Evolutionary conservation across 2,113 vertebrate species (phyloP), one percentile per base, ranked within the genome.

Genomic region (Pseudorhombus dupliciocellatus): DNA sequence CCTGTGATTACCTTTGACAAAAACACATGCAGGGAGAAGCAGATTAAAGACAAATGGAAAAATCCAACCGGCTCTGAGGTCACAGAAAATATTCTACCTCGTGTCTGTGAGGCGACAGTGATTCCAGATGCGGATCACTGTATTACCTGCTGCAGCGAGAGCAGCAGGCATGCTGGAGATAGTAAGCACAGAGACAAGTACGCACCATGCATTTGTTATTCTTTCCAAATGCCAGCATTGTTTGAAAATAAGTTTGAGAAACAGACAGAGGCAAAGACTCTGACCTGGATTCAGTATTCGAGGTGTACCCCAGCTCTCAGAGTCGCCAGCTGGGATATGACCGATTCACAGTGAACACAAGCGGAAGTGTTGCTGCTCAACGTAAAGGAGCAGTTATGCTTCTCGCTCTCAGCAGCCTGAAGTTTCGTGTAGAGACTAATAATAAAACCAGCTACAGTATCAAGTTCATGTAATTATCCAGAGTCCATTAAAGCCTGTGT

Each of bases 171-270:
- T 37, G 80, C 75, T 62, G 74, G 59, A 73, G 77, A 74, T 88
- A 85, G 90, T 89, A 83, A 89, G 76, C 58, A 72, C 61, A 12
- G 55, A 83, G 72, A 75, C 34, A 4, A 70, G 79, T 64, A 60
- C 59, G 69, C 72, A 1, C 11, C 52, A 16, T 54, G 63, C 68
- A 74, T 79, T 77, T 71, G 40, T 73, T 70, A 72, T 68, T n/a
- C 31, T 75, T 66, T 78, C 69, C 40, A 83, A 84, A 88, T 68
- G 70, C 55, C 83, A 87, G 58, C 28, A n/a, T 57, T 57, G 16
- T 30, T 55, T 28, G 25, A 18, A 16, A 28, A 20, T 4, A n/a
- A 34, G 16, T 34, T 21, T 2, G 55, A 34, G 34, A 20, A 12
- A 7, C 3, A 37, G 28, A 58, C 20, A 20, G 14, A 7, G 25